These are phyloP conservation scores for Sycophaga agraensis DNA, from an alignment of 1,140 invertebrate genomes.

Conservation along the genomic window DNA sequence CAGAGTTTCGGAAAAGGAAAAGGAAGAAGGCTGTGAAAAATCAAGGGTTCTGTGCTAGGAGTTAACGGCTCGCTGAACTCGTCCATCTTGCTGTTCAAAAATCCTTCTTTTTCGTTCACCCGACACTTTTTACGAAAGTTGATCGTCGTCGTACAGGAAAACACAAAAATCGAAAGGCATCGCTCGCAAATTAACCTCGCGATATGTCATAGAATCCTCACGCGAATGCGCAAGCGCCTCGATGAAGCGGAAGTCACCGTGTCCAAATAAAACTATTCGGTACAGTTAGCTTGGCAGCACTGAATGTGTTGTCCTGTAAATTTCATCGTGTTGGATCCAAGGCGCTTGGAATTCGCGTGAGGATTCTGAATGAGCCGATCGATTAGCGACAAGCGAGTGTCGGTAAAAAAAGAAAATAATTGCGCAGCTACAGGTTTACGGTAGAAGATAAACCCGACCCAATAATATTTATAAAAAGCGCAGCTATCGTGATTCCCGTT, in stretches of 20 bases:
- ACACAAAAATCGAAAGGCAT: slow-evolving; percentile 17
- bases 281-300: too few relatives aligned
- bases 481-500: slow-evolving; percentile 13
- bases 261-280: too few relatives aligned
- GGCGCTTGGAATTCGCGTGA: slow-evolving; percentile 6
- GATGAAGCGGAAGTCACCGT: too few relatives aligned
- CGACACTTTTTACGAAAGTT: slow-evolving; percentile 23
- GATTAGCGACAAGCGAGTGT: slow-evolving; percentile 16
- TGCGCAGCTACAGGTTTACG: neutral
- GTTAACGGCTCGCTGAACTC: neutral
- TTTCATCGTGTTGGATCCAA: too few relatives aligned
- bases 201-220: slow-evolving; percentile 3
- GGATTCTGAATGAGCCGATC: slow-evolving; percentile 7
- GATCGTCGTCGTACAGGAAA: slow-evolving; percentile 1
- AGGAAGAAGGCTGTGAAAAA: slow-evolving; percentile 15
- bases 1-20: slow-evolving; percentile 23
- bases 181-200: slow-evolving; percentile 3
- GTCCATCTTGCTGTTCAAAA: neutral
- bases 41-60: slow-evolving; percentile 4
- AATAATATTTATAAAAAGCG: neutral
- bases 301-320: too few relatives aligned
- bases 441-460: neutral
- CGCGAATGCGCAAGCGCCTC: neutral
- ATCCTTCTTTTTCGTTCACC: slow-evolving; percentile 10
- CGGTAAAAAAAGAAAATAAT: neutral